phyloP scores from a whole-genome alignment of 2,113 vertebrate species.

The Hippoglossus stenolepis region DNA sequence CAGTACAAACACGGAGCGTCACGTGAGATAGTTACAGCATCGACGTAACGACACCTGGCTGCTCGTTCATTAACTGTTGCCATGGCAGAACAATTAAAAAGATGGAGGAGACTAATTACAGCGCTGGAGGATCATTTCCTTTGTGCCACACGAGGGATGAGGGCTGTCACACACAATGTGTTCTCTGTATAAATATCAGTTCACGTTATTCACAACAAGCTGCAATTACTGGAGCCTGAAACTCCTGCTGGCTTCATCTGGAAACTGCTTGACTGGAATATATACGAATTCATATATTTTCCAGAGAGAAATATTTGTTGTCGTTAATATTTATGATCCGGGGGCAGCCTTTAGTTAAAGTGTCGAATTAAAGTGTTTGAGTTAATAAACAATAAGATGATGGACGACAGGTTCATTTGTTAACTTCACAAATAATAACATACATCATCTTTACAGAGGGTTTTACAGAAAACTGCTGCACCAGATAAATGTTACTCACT shows the following conservation, averaged over 20 bases:
- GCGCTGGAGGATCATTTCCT: not conserved
- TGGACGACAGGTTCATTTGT: not conserved
- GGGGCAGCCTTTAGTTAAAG: not conserved
- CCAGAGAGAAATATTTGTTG: not conserved
- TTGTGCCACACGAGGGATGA: not conserved
- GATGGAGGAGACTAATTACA: slow-evolving; percentile 1
- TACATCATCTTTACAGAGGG: not conserved
- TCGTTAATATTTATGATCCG: not conserved
- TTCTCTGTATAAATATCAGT: slow-evolving; percentile 2
- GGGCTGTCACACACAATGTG: not conserved
- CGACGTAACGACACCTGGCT: not conserved
- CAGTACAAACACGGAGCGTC: not conserved
- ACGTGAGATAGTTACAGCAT: not conserved
- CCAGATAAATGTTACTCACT: too few relatives aligned
- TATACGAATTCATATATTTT: not conserved
- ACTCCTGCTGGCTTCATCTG: too few relatives aligned
- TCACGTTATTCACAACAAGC: not conserved
- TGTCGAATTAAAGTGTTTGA: not conserved
- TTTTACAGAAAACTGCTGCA: too few relatives aligned
- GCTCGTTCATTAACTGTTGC: slow-evolving; percentile 6
- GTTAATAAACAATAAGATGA: not conserved
- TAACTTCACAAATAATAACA: too few relatives aligned
- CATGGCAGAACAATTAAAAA: slow-evolving; percentile 9
- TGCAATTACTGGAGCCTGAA: too few relatives aligned
- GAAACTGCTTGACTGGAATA: too few relatives aligned